Percentiles rank a stretch among this genome's conserved stretches.
These are phyloP conservation scores for Aphidius ervi DNA, from an alignment of 1,140 invertebrate genomes.

Conservation along the genomic window DNA sequence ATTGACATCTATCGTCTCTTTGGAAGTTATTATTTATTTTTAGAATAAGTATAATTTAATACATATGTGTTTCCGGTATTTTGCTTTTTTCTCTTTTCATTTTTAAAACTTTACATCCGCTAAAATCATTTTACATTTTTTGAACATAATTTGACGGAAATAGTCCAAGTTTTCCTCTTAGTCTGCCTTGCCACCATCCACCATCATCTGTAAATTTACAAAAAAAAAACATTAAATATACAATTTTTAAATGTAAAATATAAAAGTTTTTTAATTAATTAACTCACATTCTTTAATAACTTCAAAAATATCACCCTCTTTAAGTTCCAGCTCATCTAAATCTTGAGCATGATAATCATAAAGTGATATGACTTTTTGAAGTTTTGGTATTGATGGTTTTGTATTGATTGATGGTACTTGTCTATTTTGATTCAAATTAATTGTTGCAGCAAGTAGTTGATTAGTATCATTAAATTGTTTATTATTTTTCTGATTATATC, in stretches of 20 bases:
- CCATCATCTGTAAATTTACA: conserved; percentile 57
- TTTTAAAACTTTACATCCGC: too few relatives aligned
- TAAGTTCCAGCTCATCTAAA: conserved; percentile 64
- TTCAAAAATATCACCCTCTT: conserved; percentile 63
- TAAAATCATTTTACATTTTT: conserved; percentile 34
- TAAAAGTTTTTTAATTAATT: background rate
- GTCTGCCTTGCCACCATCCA: conserved; percentile 67
- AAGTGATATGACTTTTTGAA: conserved; percentile 60
- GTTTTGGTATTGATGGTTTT: conserved; percentile 38
- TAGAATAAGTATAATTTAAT: too few relatives aligned
- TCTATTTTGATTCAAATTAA: conserved; percentile 13
- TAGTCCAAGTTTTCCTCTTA: conserved; percentile 59
- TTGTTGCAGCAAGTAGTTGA: conserved; percentile 11
- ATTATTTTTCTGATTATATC: background rate
- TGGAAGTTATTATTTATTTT: too few relatives aligned
- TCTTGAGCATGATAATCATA: conserved; percentile 68
- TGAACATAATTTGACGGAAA: conserved; percentile 70
- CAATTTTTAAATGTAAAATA: background rate
- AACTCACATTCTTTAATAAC: conserved; percentile 63
- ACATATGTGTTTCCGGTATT: too few relatives aligned
- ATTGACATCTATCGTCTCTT: too few relatives aligned
- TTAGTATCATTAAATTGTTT: conserved; percentile 26
- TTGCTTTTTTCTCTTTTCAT: too few relatives aligned
- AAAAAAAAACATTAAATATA: background rate
- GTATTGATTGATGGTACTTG: conserved; percentile 32